Conservation (phyloP, 2,113 vertebrate species). For the Urocolius indicus region DNA sequence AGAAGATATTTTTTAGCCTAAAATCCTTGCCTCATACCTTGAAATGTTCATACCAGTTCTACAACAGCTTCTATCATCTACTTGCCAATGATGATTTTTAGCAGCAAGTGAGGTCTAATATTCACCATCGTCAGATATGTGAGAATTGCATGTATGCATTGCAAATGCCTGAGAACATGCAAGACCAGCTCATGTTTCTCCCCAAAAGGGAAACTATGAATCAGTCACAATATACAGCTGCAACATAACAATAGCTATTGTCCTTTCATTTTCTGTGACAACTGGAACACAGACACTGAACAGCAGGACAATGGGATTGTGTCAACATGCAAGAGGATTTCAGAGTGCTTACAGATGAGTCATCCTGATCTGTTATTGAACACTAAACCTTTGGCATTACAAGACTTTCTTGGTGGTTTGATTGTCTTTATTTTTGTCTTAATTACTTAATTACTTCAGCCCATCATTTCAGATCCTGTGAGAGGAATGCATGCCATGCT, state of each 20-base stretch:
- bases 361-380: neutral
- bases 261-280: constrained; percentile 49
- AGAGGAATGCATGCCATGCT: constrained; percentile 25
- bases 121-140: neutral
- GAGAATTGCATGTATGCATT: neutral
- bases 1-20: neutral
- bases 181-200: neutral
- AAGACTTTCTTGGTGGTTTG: constrained; percentile 29
- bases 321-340: constrained; percentile 42
- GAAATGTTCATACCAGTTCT: neutral
- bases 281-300: constrained; percentile 17
- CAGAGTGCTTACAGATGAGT: constrained; percentile 35
- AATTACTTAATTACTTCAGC: constrained; percentile 42
- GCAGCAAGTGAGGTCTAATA: neutral
- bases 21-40: neutral
- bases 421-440: constrained; percentile 43
- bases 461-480: constrained; percentile 16
- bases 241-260: constrained; percentile 40
- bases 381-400: constrained; percentile 24
- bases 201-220: constrained; percentile 17
- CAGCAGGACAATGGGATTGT: constrained; percentile 46
- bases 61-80: neutral
- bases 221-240: constrained; percentile 32
- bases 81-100: neutral
- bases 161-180: neutral